Evolutionary conservation across 1,140 invertebrate species (phyloP), one percentile per base, ranked within the genome.

Genomic region (Cyclargus thomasi): DNA sequence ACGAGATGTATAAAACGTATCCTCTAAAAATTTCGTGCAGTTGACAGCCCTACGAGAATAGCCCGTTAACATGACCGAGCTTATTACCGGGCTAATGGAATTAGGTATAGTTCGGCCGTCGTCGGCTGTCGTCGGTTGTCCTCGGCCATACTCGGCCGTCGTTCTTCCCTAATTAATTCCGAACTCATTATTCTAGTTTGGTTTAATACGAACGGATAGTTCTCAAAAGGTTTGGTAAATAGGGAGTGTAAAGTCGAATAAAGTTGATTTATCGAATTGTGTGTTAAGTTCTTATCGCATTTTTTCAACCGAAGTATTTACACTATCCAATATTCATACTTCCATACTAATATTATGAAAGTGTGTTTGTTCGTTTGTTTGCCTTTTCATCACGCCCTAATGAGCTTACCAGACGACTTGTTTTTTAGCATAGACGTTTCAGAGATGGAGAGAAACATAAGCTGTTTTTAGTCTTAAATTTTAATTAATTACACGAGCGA

Each of bases 11-110:
- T n/a, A n/a, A n/a, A n/a, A n/a, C n/a, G n/a, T 11, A 8, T 16
- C 14, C 39, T 16, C 14, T 47, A 11, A 47, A 47, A 47, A 47
- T 14, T 11, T 14, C 39, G 10, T 47, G n/a, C n/a, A 11, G 14
- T 47, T 2, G 10, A 1, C 14, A 47, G 14, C 39, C 39, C 39
- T 47, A 59, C 11, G 20, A 6, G 18, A 59, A 59, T 11, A 17
- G 10, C 17, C 55, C 55, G 55, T 20, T 21, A 20, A 59, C 55
- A 59, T 59, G 55, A 59, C 55, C 55, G 18, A 18, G 55, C 55
- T 59, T 59, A 59, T 59, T 59, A 59, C 55, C 10, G 18, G 10
- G 55, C 55, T 59, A 59, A 59, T 59, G 55, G 55, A 59, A 59
- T 59, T 59, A 59, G 55, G 20, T 7, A 20, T 59, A 59, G 55